Conservation (phyloP, 2,113 vertebrate species). For the Calidris pygmaea region DNA sequence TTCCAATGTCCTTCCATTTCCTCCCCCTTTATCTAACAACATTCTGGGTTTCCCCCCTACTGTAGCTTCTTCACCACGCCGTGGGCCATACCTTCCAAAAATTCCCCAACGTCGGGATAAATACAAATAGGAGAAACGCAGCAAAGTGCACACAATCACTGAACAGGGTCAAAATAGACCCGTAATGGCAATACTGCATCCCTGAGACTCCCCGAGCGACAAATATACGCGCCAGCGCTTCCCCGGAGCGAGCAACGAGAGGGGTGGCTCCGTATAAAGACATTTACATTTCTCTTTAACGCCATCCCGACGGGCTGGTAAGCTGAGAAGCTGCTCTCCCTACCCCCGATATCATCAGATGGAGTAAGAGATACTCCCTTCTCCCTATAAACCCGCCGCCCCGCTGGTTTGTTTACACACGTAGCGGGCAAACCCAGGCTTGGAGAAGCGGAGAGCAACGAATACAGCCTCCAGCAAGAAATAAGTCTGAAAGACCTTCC, state of each 20-base stretch:
- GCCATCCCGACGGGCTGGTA: neutral
- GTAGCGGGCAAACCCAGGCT: accelerated
- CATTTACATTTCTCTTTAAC: neutral
- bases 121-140: neutral
- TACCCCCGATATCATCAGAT: neutral
- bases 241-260: neutral
- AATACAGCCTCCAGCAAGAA: neutral
- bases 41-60: neutral
- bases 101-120: neutral
- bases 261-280: accelerated
- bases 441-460: neutral
- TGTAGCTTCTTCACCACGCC: accelerated
- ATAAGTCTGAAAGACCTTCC: neutral
- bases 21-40: neutral
- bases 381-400: neutral
- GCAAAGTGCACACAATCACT: neutral
- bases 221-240: accelerated
- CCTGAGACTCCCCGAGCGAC: accelerated
- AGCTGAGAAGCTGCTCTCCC: conserved; percentile 18
- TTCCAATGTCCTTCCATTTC: neutral
- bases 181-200: no score
- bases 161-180: accelerated
- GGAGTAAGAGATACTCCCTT: conserved; percentile 8
- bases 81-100: neutral
- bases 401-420: neutral